phyloP scores from a whole-genome alignment of 2,113 vertebrate genomes.

The Phocoena phocoena region DNA sequence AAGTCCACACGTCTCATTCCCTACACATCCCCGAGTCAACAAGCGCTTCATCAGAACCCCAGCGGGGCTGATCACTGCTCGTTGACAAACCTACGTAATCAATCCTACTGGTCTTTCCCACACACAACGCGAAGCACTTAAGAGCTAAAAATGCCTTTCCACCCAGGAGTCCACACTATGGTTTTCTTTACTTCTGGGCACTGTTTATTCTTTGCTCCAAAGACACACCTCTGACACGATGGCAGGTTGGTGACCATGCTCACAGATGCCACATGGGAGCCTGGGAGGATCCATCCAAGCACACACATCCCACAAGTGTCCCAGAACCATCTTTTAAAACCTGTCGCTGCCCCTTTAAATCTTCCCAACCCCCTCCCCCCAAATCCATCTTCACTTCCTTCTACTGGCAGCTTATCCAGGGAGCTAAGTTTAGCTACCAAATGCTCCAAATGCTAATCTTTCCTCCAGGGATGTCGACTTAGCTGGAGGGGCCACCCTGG shows the following conservation, averaged over 20 bases:
- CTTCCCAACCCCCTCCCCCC: neutral
- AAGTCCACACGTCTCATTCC: too few species aligned
- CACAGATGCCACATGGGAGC: fast-evolving
- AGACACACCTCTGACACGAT: neutral
- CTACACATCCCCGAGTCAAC: too few species aligned
- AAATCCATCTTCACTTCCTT: neutral
- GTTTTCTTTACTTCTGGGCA: neutral
- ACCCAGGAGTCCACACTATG: neutral
- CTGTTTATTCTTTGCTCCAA: neutral
- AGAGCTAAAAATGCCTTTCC: neutral
- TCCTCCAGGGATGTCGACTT: constrained; percentile 4
- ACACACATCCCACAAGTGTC: fast-evolving
- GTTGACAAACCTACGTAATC: fast-evolving
- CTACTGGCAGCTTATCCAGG: neutral
- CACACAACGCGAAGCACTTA: neutral
- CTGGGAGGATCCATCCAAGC: too few species aligned
- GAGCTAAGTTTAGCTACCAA: constrained; percentile 56
- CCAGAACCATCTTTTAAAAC: too few species aligned
- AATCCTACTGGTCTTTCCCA: neutral
- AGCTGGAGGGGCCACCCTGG: neutral
- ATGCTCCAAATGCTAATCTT: neutral
- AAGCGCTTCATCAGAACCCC: neutral
- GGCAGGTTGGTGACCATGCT: neutral
- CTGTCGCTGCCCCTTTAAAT: constrained; percentile 20
- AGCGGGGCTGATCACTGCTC: neutral